phyloP scores from a whole-genome alignment of 1,140 invertebrate species.

The Polypedilum vanderplanki region DNA sequence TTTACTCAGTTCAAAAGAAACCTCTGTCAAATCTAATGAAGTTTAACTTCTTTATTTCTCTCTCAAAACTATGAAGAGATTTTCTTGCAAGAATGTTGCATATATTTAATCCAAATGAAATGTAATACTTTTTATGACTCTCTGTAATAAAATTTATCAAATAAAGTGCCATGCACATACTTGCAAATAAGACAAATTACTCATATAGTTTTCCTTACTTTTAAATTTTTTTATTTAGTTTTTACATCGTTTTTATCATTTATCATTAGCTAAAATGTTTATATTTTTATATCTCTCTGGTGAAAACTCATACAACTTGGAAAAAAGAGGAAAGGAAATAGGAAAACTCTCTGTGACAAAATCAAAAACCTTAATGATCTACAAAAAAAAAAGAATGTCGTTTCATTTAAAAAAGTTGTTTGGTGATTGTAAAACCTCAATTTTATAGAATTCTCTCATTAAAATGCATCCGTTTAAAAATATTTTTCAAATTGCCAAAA shows the following conservation, averaged over 20 bases:
- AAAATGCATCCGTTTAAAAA: background rate
- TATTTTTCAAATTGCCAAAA: background rate
- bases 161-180: background rate
- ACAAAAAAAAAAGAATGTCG: background rate
- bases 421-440: background rate
- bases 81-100: too few species aligned
- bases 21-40: background rate
- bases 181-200: background rate
- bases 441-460: background rate
- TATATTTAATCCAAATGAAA: too few species aligned
- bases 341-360: conserved; percentile 12
- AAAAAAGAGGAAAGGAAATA: background rate
- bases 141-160: background rate
- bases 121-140: too few species aligned
- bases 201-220: background rate
- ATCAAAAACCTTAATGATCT: background rate
- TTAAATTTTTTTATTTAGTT: conserved; percentile 13
- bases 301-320: background rate
- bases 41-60: background rate
- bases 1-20: background rate
- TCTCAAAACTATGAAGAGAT: too few species aligned
- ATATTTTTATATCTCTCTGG: background rate
- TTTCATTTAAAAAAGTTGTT: background rate
- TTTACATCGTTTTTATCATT: conserved; percentile 19
- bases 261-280: background rate